phyloP scores from a whole-genome alignment of 2,113 vertebrate species.

The Chloroceryle aenea region DNA sequence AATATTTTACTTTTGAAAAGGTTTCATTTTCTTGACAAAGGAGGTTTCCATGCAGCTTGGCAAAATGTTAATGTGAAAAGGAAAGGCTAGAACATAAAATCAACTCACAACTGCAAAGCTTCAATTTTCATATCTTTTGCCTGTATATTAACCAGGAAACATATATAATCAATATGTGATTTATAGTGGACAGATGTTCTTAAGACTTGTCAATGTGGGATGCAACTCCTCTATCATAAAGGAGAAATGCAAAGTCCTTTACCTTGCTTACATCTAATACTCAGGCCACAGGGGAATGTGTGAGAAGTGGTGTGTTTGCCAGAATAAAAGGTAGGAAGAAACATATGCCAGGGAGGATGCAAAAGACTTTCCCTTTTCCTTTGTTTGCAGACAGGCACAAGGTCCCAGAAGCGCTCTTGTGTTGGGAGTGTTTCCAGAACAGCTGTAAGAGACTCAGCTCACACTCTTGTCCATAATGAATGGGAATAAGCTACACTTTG shows the following conservation, averaged over 20 bases:
- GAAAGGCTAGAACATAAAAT: conserved; percentile 52
- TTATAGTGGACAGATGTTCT: background rate
- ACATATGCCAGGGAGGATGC: background rate
- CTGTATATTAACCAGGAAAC: conserved; percentile 50
- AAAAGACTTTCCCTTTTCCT: background rate
- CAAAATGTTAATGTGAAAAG: conserved; percentile 32
- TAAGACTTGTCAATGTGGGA: background rate
- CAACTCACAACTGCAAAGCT: conserved; percentile 78
- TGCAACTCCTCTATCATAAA: background rate
- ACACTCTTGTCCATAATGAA: background rate
- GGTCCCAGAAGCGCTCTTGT: background rate
- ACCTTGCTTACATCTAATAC: background rate
- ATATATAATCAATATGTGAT: background rate
- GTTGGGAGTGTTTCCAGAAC: background rate
- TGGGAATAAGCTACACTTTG: background rate
- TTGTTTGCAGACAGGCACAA: background rate
- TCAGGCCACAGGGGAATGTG: background rate
- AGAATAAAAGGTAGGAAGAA: background rate
- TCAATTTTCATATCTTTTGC: conserved; percentile 63
- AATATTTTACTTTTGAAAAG: conserved; percentile 31
- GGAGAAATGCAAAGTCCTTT: background rate
- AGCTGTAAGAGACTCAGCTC: background rate
- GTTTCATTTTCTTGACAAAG: conserved; percentile 43
- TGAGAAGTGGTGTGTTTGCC: background rate
- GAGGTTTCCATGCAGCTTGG: conserved; percentile 52